phyloP scores from a whole-genome alignment of 2,888 invertebrate species.

The Glaucopsyche alexis region DNA sequence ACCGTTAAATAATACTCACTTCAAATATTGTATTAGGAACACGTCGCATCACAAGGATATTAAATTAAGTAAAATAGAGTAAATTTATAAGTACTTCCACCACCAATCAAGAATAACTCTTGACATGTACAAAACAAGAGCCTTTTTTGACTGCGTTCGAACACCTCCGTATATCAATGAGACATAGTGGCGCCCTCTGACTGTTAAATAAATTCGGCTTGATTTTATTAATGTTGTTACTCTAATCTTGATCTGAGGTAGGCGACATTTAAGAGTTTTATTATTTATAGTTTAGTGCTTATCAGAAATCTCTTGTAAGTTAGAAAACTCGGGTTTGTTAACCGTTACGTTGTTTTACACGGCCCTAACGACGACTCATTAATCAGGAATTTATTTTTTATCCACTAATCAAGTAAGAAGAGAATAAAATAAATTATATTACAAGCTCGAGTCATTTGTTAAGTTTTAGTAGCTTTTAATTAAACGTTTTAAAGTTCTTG shows the following conservation, averaged over 20 bases:
- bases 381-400: slow-evolving; percentile 34
- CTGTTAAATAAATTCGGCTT: slow-evolving; percentile 64
- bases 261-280: slow-evolving; percentile 70
- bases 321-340: slow-evolving; percentile 51
- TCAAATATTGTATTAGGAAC: background rate
- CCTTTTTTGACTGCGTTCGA: background rate
- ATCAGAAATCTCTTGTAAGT: slow-evolving; percentile 56
- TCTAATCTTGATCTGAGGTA: slow-evolving; percentile 65
- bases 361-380: slow-evolving; percentile 29
- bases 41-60: background rate
- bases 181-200: slow-evolving; percentile 70
- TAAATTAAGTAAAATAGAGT: slow-evolving; percentile 16
- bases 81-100: slow-evolving; percentile 3
- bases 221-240: slow-evolving; percentile 76
- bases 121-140: background rate
- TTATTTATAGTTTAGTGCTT: slow-evolving; percentile 70
- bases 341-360: slow-evolving; percentile 43
- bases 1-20: background rate
- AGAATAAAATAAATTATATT: slow-evolving; percentile 30
- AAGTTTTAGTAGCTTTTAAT: slow-evolving; percentile 8
- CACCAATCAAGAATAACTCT: background rate
- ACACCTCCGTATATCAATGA: slow-evolving; percentile 57
- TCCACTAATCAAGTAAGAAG: slow-evolving; percentile 24
- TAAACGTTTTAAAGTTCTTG: slow-evolving; percentile 8
- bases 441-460: background rate